These are phyloP conservation scores for Choristoneura fumiferana DNA, from an alignment of 1,140 invertebrate genomes.

Conservation along the genomic window DNA sequence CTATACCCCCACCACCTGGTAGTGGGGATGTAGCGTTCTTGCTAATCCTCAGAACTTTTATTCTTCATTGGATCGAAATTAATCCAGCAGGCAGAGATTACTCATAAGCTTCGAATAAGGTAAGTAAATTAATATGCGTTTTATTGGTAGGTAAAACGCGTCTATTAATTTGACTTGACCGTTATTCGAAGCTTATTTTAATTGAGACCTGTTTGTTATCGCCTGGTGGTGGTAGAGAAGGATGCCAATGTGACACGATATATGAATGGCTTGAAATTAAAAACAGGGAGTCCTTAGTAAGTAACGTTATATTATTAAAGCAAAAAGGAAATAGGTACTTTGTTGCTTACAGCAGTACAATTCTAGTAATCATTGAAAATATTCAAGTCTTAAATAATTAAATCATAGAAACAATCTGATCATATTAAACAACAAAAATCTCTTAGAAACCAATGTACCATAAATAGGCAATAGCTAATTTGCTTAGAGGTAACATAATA, in stretches of 20 bases:
- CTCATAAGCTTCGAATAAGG: not conserved
- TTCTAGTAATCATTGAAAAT: too few relatives aligned
- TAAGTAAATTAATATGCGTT: conserved; percentile 10
- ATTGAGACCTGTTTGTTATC: conserved; percentile 6
- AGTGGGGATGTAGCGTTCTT: not conserved
- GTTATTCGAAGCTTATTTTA: not conserved
- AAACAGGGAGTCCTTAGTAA: too few relatives aligned
- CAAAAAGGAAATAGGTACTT: too few relatives aligned
- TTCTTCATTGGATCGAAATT: not conserved
- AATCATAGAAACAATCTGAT: too few relatives aligned
- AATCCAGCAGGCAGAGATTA: not conserved
- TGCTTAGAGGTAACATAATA: too few relatives aligned
- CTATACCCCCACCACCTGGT: not conserved
- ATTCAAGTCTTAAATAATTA: too few relatives aligned
- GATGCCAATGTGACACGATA: not conserved
- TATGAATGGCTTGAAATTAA: too few relatives aligned
- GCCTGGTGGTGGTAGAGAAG: not conserved
- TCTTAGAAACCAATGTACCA: too few relatives aligned
- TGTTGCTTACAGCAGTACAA: too few relatives aligned
- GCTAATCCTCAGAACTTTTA: not conserved
- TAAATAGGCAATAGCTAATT: too few relatives aligned
- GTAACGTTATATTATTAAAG: too few relatives aligned
- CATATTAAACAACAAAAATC: too few relatives aligned
- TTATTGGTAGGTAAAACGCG: not conserved
- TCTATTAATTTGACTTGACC: conserved; percentile 3